Evolutionary conservation across 1,140 invertebrate species (phyloP).

Genomic region (Condylostylus longicornis): DNA sequence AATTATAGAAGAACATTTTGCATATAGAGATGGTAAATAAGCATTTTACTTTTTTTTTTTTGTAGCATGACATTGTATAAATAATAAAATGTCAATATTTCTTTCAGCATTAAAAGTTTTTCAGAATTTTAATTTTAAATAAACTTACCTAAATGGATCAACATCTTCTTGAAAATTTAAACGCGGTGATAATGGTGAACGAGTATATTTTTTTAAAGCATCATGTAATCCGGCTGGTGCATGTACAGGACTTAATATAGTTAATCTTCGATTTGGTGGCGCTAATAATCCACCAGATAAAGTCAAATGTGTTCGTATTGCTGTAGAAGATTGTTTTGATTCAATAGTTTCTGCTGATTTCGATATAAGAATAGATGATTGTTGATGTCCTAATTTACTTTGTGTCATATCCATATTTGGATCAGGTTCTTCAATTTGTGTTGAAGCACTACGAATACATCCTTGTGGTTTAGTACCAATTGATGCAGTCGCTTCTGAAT

Average conservation of each 20-base stretch:
- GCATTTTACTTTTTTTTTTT: no score
- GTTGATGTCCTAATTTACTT: constrained; percentile 26
- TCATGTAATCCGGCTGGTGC: constrained; percentile 28
- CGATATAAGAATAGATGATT: constrained; percentile 29
- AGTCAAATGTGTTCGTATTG: constrained; percentile 28
- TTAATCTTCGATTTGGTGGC: constrained; percentile 30
- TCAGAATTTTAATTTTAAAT: no score
- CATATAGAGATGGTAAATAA: no score
- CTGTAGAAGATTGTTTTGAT: constrained; percentile 18
- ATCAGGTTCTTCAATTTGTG: constrained; percentile 25
- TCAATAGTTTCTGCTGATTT: constrained; percentile 31
- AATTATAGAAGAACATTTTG: no score
- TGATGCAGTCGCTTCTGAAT: constrained; percentile 26
- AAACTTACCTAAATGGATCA: constrained; percentile 29
- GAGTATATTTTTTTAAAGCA: constrained; percentile 23
- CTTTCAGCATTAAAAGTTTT: no score
- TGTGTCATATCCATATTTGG: constrained; percentile 8
- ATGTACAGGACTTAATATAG: constrained; percentile 29
- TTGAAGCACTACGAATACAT: constrained; percentile 29
- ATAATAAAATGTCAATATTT: no score
- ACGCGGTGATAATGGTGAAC: constrained; percentile 27
- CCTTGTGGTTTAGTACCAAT: constrained; percentile 16
- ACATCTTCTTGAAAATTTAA: constrained; percentile 29
- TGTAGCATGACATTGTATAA: background rate
- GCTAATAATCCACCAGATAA: constrained; percentile 28